Evolutionary conservation across 2,888 invertebrate species (phyloP), one percentile per base, ranked within the genome.

Genomic region (Drosophila acutilabella): DNA sequence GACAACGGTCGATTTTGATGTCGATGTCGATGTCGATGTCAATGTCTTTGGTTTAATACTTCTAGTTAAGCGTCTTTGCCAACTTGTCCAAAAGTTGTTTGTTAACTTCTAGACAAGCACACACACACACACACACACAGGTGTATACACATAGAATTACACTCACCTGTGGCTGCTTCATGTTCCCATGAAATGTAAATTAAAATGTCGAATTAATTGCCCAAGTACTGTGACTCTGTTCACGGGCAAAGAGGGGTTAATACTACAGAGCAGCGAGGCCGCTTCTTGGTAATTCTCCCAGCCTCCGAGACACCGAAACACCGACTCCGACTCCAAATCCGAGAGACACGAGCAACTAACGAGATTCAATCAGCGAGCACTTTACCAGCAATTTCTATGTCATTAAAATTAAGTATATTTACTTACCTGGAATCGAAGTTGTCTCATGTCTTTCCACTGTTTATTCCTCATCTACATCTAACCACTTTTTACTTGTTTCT

Each of bases 151-250:
- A 44, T 41, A 54, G 71, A 71, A 47, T 57, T 59, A 67, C 76
- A 74, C 71, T 76, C 77, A 74, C 77, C 78, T 77, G 74, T 62
- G 70, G 38, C 54, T 59, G 64, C 76, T 61, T 65, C 69, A 65
- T 72, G 69, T 87, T 82, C 84, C 80, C 84, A 72, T 82, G 87
- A 84, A 87, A 83, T 81, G 73, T 81, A 82, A 87, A 82, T 87
- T 87, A 81, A 82, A 82, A 72, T 83, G 87, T 87, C 73, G 81
- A 84, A 84, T 87, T 82, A 87, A 82, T 81, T 84, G 81, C 81
- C 84, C 68, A 60, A 53, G 40, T 58, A 47, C 50, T 54, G 44
- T 14, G 48, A 58, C 26, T 38, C 36, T 36, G 41, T 10, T 8
- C 42, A 13, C 8, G 16, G 41, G 42, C 6, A 20, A 14, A 5